Base-by-base conservation (phyloP, 2,113 vertebrate genomes). In the Chaetodon trifascialis region DNA sequence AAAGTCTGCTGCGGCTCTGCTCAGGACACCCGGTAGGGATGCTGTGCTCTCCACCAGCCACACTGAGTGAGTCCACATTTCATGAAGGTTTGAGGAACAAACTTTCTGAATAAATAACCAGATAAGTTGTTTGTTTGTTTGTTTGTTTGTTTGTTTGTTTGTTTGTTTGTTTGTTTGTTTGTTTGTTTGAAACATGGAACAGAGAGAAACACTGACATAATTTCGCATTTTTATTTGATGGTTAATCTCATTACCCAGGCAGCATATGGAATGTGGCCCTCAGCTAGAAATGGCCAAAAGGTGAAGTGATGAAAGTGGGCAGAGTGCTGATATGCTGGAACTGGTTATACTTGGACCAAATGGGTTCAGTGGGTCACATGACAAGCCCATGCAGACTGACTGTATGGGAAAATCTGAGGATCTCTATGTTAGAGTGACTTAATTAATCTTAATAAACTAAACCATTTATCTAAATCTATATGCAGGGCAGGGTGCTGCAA, bases 1-100 rank as follows among this genome's bases (percentile, higher is more conserved):
- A 8, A 51, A n/a, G 34, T 44, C 23, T 62, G 40, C 75, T 21
- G 71, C 71, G 54, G 82, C 36, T 63, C 86, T 38, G 73, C 58
- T 51, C 25, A 38, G 47, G 58, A 71, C 73, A 44, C 36, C 76
- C 74, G 38, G 52, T 10, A 23, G 42, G 46, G 69, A 79, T 63
- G 62, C 86, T 76, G 52, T 4, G 51, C 23, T n/a, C 54, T 47
- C 17, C n/a, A 58, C 21, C 75, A 55, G 38, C 38, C 11, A 7
- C n/a, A 46, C 0, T 58, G 21, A 30, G 14, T 7, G 5, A 34
- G 25, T 66, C 44, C 30, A 21, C 2, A 11, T 5, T 16, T 47
- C 70, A 46, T 12, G 17, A 9, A 4, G 6, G 21, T 19, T 17
- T 42, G 36, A 55, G n/a, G 51, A 15, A 11, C 7, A 17, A 10